phyloP scores from a whole-genome alignment of 1,140 invertebrate genomes.

The Neodiprion lecontei region DNA sequence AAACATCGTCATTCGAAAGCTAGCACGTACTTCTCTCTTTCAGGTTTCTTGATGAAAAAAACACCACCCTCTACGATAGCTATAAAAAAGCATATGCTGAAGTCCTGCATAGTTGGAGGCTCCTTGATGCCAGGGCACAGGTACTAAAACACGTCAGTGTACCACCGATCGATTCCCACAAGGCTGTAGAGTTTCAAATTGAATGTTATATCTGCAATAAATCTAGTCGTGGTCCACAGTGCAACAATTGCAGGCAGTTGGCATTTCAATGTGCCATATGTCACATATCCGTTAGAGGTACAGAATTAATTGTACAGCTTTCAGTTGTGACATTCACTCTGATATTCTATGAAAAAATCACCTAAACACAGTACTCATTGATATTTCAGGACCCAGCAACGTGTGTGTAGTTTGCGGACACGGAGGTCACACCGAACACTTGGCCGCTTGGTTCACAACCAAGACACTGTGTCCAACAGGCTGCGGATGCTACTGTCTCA shows the following conservation, averaged over 20 bases:
- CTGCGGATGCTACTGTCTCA: constrained; percentile 88
- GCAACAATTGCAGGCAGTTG: constrained; percentile 74
- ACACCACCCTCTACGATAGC: constrained; percentile 76
- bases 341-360: background rate
- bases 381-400: constrained; percentile 69
- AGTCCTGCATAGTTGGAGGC: constrained; percentile 82
- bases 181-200: constrained; percentile 78
- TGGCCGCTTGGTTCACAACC: constrained; percentile 79
- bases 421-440: constrained; percentile 86
- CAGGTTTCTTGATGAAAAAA: constrained; percentile 66
- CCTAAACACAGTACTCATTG: constrained; percentile 25
- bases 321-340: constrained; percentile 10
- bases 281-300: constrained; percentile 83
- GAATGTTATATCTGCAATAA: constrained; percentile 76
- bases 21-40: constrained; percentile 26
- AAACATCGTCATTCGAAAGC: constrained; percentile 1
- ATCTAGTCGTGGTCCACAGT: constrained; percentile 65
- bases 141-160: constrained; percentile 80
- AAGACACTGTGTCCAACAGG: constrained; percentile 77
- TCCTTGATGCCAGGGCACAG: constrained; percentile 81
- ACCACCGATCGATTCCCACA: constrained; percentile 64
- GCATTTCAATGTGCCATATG: constrained; percentile 84
- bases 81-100: constrained; percentile 90
- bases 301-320: constrained; percentile 18
- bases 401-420: constrained; percentile 89